These are phyloP conservation scores for Mercenaria mercenaria DNA, from an alignment of 1,140 invertebrate genomes.

Conservation along the genomic window DNA sequence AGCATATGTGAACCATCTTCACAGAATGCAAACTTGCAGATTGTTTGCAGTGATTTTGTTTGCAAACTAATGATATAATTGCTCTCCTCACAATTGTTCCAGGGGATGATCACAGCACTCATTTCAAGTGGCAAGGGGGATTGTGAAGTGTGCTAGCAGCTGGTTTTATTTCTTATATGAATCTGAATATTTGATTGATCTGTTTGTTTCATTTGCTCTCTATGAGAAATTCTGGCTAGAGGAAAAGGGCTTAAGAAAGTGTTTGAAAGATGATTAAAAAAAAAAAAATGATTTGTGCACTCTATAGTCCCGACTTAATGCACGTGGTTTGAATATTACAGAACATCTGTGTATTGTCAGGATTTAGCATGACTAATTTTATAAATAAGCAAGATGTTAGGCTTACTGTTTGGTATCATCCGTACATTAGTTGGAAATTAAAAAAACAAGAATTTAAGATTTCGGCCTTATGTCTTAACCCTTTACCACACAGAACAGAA, in stretches of 20 bases:
- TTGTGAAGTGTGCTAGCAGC: not conserved
- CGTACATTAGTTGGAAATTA: no score
- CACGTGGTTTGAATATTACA: no score
- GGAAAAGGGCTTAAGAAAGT: not conserved
- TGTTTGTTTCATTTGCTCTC: not conserved
- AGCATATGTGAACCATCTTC: no score
- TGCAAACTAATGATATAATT: conserved; percentile 31
- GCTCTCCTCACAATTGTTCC: not conserved
- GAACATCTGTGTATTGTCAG: no score
- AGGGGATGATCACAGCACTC: not conserved
- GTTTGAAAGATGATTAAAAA: not conserved
- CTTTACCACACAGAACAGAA: no score
- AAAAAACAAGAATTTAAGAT: no score
- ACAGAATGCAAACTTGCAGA: not conserved
- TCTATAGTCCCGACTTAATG: no score
- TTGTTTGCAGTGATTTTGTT: not conserved
- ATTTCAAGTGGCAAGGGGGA: not conserved
- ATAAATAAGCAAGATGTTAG: no score
- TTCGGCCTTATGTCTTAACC: no score
- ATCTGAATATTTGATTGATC: not conserved
- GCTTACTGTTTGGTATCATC: no score
- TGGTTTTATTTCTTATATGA: not conserved
- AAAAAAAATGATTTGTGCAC: no score
- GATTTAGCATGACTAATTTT: no score
- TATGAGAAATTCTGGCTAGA: not conserved